Evolutionary conservation across 2,888 invertebrate genomes (phyloP).

Genomic region (Protophormia terraenovae): DNA sequence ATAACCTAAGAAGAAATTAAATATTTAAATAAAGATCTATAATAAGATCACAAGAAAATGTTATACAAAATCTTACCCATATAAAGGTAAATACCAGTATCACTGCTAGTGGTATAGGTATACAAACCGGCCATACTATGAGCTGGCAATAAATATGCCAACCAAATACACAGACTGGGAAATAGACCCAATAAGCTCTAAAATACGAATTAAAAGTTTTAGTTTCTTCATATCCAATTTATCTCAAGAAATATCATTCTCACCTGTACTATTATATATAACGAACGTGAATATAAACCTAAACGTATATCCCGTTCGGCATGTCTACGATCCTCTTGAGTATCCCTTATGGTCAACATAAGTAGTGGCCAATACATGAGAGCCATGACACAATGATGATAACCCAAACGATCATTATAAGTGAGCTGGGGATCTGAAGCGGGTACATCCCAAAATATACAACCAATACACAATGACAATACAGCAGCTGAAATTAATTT

Average conservation of each 20-base stretch:
- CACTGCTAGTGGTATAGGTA: constrained; percentile 85
- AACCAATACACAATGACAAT: constrained; percentile 91
- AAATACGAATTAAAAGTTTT: background rate
- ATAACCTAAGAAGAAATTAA: constrained; percentile 83
- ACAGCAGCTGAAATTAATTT: constrained; percentile 90
- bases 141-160: constrained; percentile 93
- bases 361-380: constrained; percentile 90
- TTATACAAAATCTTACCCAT: constrained; percentile 83
- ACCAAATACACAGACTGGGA: constrained; percentile 90
- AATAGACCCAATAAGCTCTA: constrained; percentile 90
- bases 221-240: background rate
- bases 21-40: background rate
- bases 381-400: constrained; percentile 91
- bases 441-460: constrained; percentile 94
- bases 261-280: constrained; percentile 91
- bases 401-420: constrained; percentile 91
- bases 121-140: constrained; percentile 94
- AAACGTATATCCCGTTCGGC: constrained; percentile 91
- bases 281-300: constrained; percentile 89
- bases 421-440: constrained; percentile 88
- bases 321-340: constrained; percentile 83
- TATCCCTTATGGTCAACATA: constrained; percentile 82
- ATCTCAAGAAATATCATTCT: background rate
- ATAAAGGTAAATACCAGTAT: constrained; percentile 87
- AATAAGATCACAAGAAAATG: background rate